A percentile compares a stretch with the other conserved stretches of the same genome.
Evolutionary conservation across 1,140 invertebrate genomes (phyloP).

Genomic region (Drosophila pectinifera): DNA sequence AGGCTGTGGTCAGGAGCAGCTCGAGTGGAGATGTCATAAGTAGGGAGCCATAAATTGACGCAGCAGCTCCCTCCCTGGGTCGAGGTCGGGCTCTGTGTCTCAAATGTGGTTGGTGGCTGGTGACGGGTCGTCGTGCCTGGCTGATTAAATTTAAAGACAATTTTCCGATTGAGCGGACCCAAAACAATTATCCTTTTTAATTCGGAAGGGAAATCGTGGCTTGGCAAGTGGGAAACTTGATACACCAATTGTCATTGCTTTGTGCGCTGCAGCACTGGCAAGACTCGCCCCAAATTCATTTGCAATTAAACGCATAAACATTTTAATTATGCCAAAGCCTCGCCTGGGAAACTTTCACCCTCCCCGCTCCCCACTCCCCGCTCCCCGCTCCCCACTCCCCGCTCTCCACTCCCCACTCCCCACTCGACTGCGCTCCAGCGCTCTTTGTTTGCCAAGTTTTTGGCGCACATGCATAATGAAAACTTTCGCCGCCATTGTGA

Average conservation of each 20-base stretch:
- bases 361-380: background rate
- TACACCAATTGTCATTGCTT: conserved; percentile 36
- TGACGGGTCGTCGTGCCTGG: background rate
- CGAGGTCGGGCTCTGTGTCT: background rate
- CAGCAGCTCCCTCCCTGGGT: background rate
- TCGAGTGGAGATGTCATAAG: conserved; percentile 30
- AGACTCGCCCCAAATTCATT: conserved; percentile 50
- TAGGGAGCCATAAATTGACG: conserved; percentile 36
- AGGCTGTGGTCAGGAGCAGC: conserved; percentile 14
- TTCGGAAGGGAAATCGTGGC: background rate
- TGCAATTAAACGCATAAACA: conserved; percentile 63
- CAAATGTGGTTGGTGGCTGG: conserved; percentile 11
- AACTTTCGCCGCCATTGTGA: conserved; percentile 55
- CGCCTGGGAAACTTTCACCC: conserved; percentile 25
- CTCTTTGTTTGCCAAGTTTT: conserved; percentile 56
- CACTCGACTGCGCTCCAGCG: background rate
- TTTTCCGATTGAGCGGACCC: conserved; percentile 48
- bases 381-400: background rate
- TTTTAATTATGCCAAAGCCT: conserved; percentile 56
- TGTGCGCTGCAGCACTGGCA: conserved; percentile 11
- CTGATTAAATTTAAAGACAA: conserved; percentile 65
- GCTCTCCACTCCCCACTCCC: background rate
- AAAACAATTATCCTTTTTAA: conserved; percentile 49
- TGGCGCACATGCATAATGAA: conserved; percentile 61
- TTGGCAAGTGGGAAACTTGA: conserved; percentile 27